phyloP scores from a whole-genome alignment of 1,140 invertebrate genomes.

The Matsumurasca onukii region DNA sequence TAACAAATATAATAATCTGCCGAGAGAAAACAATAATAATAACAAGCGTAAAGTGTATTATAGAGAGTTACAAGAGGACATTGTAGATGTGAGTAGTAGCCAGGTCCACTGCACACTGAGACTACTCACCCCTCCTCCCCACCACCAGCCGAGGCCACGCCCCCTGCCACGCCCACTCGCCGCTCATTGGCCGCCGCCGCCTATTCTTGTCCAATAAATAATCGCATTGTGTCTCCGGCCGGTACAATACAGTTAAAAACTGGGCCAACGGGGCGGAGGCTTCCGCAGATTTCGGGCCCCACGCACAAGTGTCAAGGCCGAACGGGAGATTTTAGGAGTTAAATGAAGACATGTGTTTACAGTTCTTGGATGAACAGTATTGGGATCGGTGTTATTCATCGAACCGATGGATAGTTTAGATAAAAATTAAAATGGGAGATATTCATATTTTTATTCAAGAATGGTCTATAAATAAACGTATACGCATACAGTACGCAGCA shows the following conservation, averaged over 20 bases:
- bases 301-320: too few relatives aligned
- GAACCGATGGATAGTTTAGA: too few relatives aligned
- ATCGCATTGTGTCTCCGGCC: slow-evolving; percentile 12
- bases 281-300: too few relatives aligned
- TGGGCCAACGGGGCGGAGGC: slow-evolving; percentile 10
- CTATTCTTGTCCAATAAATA: slow-evolving; percentile 31
- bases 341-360: too few relatives aligned
- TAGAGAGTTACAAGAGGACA: neutral
- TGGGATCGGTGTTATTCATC: too few relatives aligned
- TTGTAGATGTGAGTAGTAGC: neutral
- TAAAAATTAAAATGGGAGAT: too few relatives aligned
- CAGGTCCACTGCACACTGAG: neutral
- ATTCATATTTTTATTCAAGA: too few relatives aligned
- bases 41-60: neutral
- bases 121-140: neutral
- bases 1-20: too few relatives aligned
- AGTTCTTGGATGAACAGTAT: too few relatives aligned
- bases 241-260: slow-evolving; percentile 20
- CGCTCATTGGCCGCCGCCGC: neutral
- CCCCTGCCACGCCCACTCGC: neutral
- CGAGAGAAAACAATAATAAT: slow-evolving; percentile 17
- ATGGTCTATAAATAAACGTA: too few relatives aligned
- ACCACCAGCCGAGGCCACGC: neutral
- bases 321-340: too few relatives aligned
- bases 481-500: too few relatives aligned